phyloP scores from a whole-genome alignment of 1,140 invertebrate species.

The Trichonephila clavata region DNA sequence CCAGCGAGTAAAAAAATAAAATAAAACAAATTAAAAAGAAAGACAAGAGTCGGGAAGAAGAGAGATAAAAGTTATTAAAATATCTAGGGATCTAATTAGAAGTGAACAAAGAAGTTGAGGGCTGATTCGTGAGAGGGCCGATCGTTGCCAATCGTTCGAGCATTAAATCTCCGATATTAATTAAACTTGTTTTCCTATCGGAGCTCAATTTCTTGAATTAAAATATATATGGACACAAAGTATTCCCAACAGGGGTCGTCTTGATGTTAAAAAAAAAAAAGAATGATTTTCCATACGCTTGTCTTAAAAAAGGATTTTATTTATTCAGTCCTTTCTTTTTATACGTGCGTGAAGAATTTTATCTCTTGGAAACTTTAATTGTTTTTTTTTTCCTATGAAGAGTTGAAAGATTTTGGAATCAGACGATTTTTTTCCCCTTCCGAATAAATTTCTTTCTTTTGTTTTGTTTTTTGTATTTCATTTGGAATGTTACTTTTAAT shows the following conservation, averaged over 20 bases:
- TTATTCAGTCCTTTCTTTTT: background rate
- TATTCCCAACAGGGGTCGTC: background rate
- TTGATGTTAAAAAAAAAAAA: background rate
- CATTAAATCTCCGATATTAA: slow-evolving; percentile 50
- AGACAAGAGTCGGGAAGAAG: background rate
- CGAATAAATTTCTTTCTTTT: no score
- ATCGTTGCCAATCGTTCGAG: slow-evolving; percentile 8
- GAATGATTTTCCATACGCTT: background rate
- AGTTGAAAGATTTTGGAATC: background rate
- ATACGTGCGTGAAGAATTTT: background rate
- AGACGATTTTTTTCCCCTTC: no score
- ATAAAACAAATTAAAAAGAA: background rate
- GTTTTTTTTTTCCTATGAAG: background rate
- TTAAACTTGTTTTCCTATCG: slow-evolving; percentile 37
- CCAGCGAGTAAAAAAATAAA: background rate
- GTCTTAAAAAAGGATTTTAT: background rate
- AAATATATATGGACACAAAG: slow-evolving; percentile 30
- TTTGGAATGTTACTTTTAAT: no score
- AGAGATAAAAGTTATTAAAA: slow-evolving; percentile 39
- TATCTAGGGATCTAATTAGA: slow-evolving; percentile 45
- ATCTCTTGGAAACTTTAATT: background rate
- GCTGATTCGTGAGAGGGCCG: background rate
- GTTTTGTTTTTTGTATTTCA: no score
- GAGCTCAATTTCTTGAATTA: slow-evolving; percentile 40
- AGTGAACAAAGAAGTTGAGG: slow-evolving; percentile 24